phyloP scores from a whole-genome alignment of 2,888 invertebrate species.

The Andrena haemorrhoa region DNA sequence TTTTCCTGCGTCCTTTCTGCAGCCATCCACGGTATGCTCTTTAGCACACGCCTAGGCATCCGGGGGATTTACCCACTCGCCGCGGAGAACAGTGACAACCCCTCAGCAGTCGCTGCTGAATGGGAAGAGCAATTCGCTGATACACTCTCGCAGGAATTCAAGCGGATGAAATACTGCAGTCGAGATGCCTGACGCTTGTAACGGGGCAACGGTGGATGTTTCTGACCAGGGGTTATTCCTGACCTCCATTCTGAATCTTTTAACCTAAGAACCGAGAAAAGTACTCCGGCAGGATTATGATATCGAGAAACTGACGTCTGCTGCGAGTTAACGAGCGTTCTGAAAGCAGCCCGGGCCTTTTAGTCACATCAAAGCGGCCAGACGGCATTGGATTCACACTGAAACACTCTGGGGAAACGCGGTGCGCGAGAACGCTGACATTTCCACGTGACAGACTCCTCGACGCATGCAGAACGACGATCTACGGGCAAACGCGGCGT shows the following conservation, averaged over 20 bases:
- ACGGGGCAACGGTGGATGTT: neutral
- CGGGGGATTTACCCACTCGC: constrained; percentile 37
- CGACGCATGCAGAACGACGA: constrained; percentile 24
- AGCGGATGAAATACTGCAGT: constrained; percentile 18
- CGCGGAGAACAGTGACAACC: constrained; percentile 21
- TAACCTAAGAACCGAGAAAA: neutral
- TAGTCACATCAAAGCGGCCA: constrained; percentile 19
- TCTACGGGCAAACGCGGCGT: constrained; percentile 17
- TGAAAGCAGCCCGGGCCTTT: constrained; percentile 36
- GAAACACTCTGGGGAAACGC: constrained; percentile 32
- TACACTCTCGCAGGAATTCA: constrained; percentile 37
- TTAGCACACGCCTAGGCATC: constrained; percentile 45
- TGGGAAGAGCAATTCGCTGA: constrained; percentile 35
- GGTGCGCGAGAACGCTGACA: constrained; percentile 1
- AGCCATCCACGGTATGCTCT: constrained; percentile 42
- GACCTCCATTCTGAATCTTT: neutral
- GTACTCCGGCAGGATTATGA: neutral
- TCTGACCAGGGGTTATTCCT: neutral
- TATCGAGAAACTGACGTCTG: neutral
- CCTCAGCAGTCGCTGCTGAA: constrained; percentile 7
- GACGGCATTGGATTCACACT: constrained; percentile 52
- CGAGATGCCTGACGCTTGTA: neutral
- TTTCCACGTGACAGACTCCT: constrained; percentile 5
- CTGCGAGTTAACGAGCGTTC: constrained; percentile 45
- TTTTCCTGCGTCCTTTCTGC: constrained; percentile 21